Percentiles rank a stretch among this genome's conserved stretches.
Evolutionary conservation across 2,888 invertebrate species (phyloP).

Genomic region (Eristalis arbustorum): DNA sequence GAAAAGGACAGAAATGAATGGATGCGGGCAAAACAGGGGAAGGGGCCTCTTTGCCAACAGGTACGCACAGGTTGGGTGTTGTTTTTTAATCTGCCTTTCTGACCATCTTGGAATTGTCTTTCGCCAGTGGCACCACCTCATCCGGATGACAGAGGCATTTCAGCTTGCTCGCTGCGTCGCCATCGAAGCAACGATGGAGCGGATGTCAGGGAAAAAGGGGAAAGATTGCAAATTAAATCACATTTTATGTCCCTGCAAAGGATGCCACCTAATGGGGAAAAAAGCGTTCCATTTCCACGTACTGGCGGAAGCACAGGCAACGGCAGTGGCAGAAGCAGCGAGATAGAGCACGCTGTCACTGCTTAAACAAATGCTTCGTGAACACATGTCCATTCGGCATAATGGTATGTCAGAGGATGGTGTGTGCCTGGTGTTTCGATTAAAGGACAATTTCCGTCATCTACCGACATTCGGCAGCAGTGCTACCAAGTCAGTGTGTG

Average conservation of each 20-base stretch:
- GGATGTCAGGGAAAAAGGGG: conserved; percentile 26
- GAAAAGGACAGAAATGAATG: neutral
- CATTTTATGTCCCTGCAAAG: conserved; percentile 61
- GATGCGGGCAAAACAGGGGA: neutral
- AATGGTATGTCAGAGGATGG: conserved; percentile 22
- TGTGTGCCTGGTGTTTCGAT: conserved; percentile 55
- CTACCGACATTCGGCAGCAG: conserved; percentile 6
- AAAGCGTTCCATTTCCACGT: conserved; percentile 30
- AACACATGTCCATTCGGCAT: conserved; percentile 56
- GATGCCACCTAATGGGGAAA: conserved; percentile 62
- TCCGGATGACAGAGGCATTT: conserved; percentile 15
- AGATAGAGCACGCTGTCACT: conserved; percentile 16
- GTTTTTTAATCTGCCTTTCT: conserved; percentile 51
- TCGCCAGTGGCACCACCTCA: conserved; percentile 1
- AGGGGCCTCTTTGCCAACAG: conserved; percentile 26
- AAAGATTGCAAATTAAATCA: conserved; percentile 65
- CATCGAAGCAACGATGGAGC: conserved; percentile 7
- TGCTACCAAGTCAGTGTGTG: conserved; percentile 4
- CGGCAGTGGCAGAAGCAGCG: neutral
- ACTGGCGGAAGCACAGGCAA: neutral
- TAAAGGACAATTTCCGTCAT: conserved; percentile 49
- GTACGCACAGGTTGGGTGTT: conserved; percentile 36
- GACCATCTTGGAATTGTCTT: conserved; percentile 29
- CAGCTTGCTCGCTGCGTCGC: neutral
- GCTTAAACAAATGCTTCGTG: conserved; percentile 45